Percentiles rank a stretch among this genome's conserved stretches.
phyloP scores from a whole-genome alignment of 2,113 vertebrate genomes.

The Pseudorectes ferrugineus region DNA sequence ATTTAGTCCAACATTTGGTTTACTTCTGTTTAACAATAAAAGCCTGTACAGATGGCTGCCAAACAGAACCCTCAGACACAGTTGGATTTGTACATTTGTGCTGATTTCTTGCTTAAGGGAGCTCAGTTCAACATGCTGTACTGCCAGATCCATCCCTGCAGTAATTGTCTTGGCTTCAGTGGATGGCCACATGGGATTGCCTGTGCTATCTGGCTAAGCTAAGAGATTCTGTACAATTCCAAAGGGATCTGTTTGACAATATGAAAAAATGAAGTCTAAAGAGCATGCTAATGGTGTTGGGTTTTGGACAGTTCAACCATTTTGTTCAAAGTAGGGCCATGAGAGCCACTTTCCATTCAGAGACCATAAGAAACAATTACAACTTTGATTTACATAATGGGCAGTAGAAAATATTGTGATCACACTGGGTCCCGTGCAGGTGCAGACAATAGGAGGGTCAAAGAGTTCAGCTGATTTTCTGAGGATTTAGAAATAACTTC shows the following conservation, averaged over 20 bases:
- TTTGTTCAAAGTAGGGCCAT: not conserved
- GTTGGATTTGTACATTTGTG: slow-evolving; percentile 46
- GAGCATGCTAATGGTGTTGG: not conserved
- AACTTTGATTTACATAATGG: not conserved
- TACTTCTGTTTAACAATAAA: slow-evolving; percentile 24
- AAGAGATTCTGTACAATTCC: not conserved
- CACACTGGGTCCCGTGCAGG: not conserved
- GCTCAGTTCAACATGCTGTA: not conserved
- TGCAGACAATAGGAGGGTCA: not conserved
- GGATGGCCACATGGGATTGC: slow-evolving; percentile 33
- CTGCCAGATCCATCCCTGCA: slow-evolving; percentile 36
- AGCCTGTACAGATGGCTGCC: slow-evolving; percentile 48
- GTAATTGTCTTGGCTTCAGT: slow-evolving; percentile 44
- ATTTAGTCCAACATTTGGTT: slow-evolving; percentile 13
- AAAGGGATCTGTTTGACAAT: slow-evolving; percentile 12
- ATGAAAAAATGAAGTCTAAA: not conserved
- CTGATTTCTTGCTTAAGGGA: slow-evolving; percentile 49
- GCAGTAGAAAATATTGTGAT: not conserved
- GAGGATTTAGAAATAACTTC: not conserved
- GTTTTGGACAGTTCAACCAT: not conserved
- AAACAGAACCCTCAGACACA: slow-evolving; percentile 24
- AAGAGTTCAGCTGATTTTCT: not conserved
- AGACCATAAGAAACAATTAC: not conserved
- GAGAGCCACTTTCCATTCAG: not conserved
- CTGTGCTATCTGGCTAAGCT: not conserved